Base-by-base conservation (phyloP, 2,888 invertebrate genomes). In the Drosophila robusta region DNA sequence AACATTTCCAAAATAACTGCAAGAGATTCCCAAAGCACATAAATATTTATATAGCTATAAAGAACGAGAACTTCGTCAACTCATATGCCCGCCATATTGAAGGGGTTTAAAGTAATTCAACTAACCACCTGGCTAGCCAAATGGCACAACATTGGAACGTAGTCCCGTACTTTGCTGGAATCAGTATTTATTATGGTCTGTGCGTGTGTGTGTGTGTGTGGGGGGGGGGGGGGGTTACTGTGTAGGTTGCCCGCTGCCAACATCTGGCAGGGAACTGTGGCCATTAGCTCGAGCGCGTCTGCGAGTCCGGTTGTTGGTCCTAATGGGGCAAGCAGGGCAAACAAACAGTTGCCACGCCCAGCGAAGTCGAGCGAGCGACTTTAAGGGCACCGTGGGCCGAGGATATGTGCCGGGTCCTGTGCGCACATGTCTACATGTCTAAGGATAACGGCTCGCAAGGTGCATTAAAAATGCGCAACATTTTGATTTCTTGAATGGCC, bases 401-500 rank as follows among this genome's bases (percentile, higher is more conserved):
- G 56, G 54, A 58, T 62, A 44, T 78, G 62, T 12, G 12, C 3
- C 22, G 14, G 1, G 14, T 24, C 2, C 26, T 14, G 14, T 6
- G 16, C 14, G 22, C 16, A 8, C 18, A 16, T 12, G 36, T 16
- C 8, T 6, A 24, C 16, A 39, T 11, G 38, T 26, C 29, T 44
- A 50, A 18, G 44, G 45, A 34, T 44, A 42, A 32, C 34, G 49
- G 14, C 26, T 39, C 18, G 38, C 55, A 60, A 24, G 46, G 6
- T 22, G 47, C 75, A 88, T 88, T 83, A 67, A 68, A 72, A 72
- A 86, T 86, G 75, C 71, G 80, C 68, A 66, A 80, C 70, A 88
- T 86, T 83, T 88, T 80, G 80, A 83, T 83, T 83, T 75, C 67
- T 65, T 67, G 70, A 69, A 86, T 88, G 71, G 68, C 68, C 67